Evolutionary conservation across 2,113 vertebrate genomes (phyloP).

Genomic region (Xenopus borealis): DNA sequence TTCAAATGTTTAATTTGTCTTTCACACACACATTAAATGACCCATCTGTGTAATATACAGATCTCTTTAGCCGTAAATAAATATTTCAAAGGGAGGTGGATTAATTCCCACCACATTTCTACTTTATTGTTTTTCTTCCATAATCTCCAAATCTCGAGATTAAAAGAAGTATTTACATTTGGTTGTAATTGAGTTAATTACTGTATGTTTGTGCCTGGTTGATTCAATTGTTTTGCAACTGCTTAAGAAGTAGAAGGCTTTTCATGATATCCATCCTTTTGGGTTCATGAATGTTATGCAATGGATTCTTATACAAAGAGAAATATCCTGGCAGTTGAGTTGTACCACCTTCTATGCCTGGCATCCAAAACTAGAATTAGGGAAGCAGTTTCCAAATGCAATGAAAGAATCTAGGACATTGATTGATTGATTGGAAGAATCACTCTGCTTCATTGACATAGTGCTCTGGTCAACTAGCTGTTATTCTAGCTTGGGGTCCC

Average conservation of each 20-base stretch:
- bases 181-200: conserved; percentile 47
- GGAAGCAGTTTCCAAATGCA: too few species aligned
- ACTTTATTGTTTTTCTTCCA: conserved; percentile 31
- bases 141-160: conserved; percentile 44
- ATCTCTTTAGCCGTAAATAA: conserved; percentile 49
- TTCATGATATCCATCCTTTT: background rate
- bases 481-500: too few species aligned
- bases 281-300: background rate
- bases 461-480: too few species aligned
- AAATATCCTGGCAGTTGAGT: background rate
- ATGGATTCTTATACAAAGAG: background rate
- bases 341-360: too few species aligned
- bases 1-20: conserved; percentile 46
- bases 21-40: conserved; percentile 21
- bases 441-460: too few species aligned
- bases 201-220: conserved; percentile 48
- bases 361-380: too few species aligned
- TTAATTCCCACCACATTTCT: conserved; percentile 16
- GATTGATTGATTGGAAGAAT: too few species aligned
- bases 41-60: conserved; percentile 43
- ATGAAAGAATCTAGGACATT: too few species aligned
- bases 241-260: background rate
- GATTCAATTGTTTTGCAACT: background rate
- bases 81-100: conserved; percentile 37
- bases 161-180: conserved; percentile 21